Base-by-base conservation (phyloP, 2,113 vertebrate genomes). In the Miniopterus natalensis region DNA sequence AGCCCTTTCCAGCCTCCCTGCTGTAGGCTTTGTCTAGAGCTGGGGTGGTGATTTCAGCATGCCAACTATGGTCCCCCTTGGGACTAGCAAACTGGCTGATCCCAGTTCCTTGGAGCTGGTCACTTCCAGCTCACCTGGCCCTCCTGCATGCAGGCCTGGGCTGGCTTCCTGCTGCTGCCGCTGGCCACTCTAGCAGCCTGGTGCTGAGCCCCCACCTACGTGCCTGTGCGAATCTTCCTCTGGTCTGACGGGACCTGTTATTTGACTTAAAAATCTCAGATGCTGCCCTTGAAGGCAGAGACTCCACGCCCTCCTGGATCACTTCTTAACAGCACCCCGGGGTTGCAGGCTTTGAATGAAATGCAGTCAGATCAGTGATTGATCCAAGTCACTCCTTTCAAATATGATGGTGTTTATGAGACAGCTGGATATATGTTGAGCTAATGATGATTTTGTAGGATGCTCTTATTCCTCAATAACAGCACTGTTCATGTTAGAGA, bases 41-140 rank as follows among this genome's bases (percentile, higher is more conserved):
- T 2, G 3, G 14, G 57, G 5, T 51, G 53, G 79, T 5, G 21
- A 11, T 51, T 25, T 49, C 1, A 0, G 51, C 5, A 31, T 0
- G 6, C 70, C 40, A 23, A 8, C 81, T 59, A 70, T 55, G 55
- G 57, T 17, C 25, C 65, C 74, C 47, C 40, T 40, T 31, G 18
- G 47, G 68, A 53, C 84, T 55, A 79, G 27, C 25, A 36, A 8
- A 63, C 31, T 47, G 53, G 75, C 61, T 53, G 36, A 27, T 42
- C n/a, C 20, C n/a, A 15, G 0, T 20, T 57, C 61, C 53, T 21
- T 65, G 47, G 11, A 59, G 23, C 20, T 8, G 49, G 49, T 84
- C 63, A 13, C 55, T 57, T 40, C 10, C 17, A 59, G 31, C 70
- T 74, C 14, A 2, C 31, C 27, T 71, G 47, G 18, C 73, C 36